phyloP scores from a whole-genome alignment of 2,888 invertebrate species.

The Hypercompe scribonia region DNA sequence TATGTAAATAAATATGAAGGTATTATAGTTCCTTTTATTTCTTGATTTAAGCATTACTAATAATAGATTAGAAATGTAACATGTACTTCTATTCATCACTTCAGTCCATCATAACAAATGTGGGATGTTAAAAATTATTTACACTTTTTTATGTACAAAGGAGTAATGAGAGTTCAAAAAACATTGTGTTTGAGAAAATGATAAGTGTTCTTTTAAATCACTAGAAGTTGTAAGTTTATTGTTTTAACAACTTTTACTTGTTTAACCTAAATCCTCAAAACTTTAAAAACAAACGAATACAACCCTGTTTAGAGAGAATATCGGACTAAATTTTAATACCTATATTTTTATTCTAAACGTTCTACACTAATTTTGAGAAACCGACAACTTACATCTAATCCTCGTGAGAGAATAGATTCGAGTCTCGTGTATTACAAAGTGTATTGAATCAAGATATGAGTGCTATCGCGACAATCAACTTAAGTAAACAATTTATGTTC shows the following conservation, averaged over 20 bases:
- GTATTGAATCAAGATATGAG: constrained; percentile 17
- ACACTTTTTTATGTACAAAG: too few relatives aligned
- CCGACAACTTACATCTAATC: not conserved
- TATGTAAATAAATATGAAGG: constrained; percentile 1
- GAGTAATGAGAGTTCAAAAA: too few relatives aligned
- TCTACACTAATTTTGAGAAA: not conserved
- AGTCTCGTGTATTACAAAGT: constrained; percentile 10
- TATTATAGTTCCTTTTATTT: not conserved
- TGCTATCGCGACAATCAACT: constrained; percentile 24
- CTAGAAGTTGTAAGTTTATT: too few relatives aligned
- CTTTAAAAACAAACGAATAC: too few relatives aligned
- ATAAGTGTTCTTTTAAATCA: too few relatives aligned
- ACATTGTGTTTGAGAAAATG: too few relatives aligned
- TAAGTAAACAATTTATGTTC: constrained; percentile 40
- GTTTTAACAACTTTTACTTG: too few relatives aligned
- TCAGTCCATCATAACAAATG: not conserved
- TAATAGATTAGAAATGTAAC: not conserved
- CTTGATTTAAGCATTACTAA: not conserved
- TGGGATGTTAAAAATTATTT: too few relatives aligned
- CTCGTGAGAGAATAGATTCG: not conserved
- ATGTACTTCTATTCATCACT: not conserved
- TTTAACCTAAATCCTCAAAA: too few relatives aligned
- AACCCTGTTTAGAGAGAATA: too few relatives aligned
- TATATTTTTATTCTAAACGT: not conserved
- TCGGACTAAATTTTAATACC: too few relatives aligned